A percentile compares a stretch with the other conserved stretches of the same genome.
Conservation (phyloP, 2,113 vertebrate species). For the Apodemus speciosus region DNA sequence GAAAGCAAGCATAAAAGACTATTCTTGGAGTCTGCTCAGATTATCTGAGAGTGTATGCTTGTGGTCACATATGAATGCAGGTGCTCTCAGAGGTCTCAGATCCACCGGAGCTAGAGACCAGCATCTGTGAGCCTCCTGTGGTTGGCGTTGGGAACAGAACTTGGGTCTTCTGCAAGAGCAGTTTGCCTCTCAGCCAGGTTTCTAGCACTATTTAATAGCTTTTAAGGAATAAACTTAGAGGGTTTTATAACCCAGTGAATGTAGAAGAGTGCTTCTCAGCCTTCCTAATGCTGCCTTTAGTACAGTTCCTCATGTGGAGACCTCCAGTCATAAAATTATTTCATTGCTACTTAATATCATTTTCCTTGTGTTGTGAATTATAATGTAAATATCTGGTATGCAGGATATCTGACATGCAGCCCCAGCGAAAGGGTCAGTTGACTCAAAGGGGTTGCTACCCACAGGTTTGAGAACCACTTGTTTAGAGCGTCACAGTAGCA, state of each 20-base stretch:
- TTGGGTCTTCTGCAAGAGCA: not conserved
- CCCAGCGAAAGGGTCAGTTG: not conserved
- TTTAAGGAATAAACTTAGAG: not conserved
- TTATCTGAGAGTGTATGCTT: not conserved
- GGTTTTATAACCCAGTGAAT: not conserved
- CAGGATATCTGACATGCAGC: not conserved
- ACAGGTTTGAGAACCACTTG: not conserved
- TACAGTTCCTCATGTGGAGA: not conserved
- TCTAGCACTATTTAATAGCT: not conserved
- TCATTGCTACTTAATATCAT: not conserved
- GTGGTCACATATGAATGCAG: not conserved
- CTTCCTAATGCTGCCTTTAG: not conserved
- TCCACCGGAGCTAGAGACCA: not conserved
- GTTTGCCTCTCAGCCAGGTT: not conserved
- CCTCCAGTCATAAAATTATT: not conserved
- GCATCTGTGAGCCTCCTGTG: too few species aligned
- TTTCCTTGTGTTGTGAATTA: not conserved
- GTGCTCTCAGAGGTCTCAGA: not conserved
- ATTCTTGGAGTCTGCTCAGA: not conserved
- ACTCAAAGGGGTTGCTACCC: not conserved
- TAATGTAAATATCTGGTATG: not conserved
- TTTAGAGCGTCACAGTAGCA: not conserved
- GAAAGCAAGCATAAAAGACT: not conserved
- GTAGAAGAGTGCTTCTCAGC: not conserved
- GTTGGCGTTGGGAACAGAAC: not conserved